Conservation (phyloP, 2,797 vertebrate genomes). For the Ciconia nigra region DNA sequence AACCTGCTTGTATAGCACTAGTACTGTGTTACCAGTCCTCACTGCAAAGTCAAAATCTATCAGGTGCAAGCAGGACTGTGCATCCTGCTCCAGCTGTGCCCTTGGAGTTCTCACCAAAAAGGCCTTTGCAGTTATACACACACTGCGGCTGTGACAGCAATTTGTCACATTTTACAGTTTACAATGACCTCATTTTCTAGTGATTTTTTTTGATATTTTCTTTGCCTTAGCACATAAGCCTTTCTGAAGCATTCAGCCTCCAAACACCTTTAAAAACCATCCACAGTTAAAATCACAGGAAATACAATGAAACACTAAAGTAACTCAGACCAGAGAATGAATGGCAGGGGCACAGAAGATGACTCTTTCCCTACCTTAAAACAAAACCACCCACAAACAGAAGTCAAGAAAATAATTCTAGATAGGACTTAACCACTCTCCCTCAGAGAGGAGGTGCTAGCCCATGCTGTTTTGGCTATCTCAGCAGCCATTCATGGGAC, state of each 20-base stretch:
- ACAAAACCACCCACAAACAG: background rate
- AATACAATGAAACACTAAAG: constrained; percentile 14
- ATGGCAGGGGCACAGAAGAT: background rate
- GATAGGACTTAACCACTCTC: background rate
- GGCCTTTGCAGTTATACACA: background rate
- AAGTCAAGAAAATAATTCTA: background rate
- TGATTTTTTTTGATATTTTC: constrained; percentile 53
- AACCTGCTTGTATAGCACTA: background rate
- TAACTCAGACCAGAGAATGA: background rate
- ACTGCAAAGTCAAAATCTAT: background rate
- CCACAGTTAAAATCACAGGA: constrained; percentile 38
- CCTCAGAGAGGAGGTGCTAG: background rate
- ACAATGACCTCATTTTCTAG: constrained; percentile 22
- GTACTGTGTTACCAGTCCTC: background rate
- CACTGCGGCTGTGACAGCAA: background rate
- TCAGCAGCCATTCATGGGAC: background rate
- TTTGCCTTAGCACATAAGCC: background rate
- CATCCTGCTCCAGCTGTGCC: background rate
- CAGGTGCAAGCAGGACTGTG: background rate
- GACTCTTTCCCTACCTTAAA: background rate
- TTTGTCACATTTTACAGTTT: constrained; percentile 22
- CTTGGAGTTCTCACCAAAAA: constrained; percentile 10
- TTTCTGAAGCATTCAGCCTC: constrained; percentile 23
- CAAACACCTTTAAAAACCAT: constrained; percentile 21
- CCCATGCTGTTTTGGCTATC: background rate